Percentiles rank a stretch among this genome's conserved stretches.
Conservation (phyloP, 1,140 invertebrate genomes). For the Idris sp. region DNA sequence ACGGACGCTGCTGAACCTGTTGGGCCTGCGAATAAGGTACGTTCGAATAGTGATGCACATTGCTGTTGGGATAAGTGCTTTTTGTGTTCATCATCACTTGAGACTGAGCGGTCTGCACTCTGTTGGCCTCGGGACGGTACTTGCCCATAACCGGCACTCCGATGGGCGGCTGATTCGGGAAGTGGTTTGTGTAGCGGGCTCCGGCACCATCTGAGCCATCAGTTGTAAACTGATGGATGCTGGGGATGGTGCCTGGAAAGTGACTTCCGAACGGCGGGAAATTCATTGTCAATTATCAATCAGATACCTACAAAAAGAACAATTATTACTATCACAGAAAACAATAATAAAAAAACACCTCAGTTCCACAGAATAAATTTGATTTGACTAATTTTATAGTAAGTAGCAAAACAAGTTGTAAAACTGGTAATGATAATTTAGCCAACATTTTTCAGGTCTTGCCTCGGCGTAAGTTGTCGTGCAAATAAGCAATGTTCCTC, state of each 20-base stretch:
- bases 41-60: slow-evolving; percentile 77
- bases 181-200: slow-evolving; percentile 76
- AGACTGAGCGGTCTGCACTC: slow-evolving; percentile 73
- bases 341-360: no score
- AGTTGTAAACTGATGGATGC: slow-evolving; percentile 82
- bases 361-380: no score
- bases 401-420: no score
- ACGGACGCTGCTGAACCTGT: slow-evolving; percentile 73
- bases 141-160: slow-evolving; percentile 77
- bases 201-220: slow-evolving; percentile 78
- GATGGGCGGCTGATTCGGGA: slow-evolving; percentile 77
- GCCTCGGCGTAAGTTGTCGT: no score
- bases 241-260: slow-evolving; percentile 81
- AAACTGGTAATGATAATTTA: no score
- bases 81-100: slow-evolving; percentile 78
- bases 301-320: slow-evolving; percentile 66
- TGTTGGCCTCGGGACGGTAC: slow-evolving; percentile 76
- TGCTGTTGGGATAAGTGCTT: slow-evolving; percentile 73
- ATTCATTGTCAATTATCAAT: slow-evolving; percentile 80
- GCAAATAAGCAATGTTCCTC: no score
- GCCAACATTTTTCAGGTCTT: no score
- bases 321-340: not conserved
- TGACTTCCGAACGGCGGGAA: slow-evolving; percentile 83
- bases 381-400: no score
- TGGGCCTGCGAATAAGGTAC: slow-evolving; percentile 76